Conservation (phyloP, 2,888 invertebrate genomes). For the Norana najaformis region DNA sequence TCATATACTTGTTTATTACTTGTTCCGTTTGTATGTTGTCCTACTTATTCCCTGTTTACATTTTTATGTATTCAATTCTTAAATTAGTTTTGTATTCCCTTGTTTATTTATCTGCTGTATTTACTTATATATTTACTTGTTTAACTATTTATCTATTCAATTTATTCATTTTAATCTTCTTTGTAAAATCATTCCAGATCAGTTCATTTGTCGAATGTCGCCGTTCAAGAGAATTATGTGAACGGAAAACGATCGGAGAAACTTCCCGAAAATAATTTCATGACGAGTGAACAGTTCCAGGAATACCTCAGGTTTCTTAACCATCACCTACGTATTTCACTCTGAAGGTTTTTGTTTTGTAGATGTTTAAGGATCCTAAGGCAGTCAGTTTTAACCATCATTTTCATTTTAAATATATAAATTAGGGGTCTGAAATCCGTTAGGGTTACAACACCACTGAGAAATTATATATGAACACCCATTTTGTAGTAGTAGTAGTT, state of each 20-base stretch:
- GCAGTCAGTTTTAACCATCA: no score
- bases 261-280: constrained; percentile 81
- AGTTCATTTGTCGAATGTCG: constrained; percentile 88
- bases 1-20: background rate
- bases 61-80: background rate
- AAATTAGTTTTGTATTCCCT: background rate
- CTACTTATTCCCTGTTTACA: background rate
- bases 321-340: background rate
- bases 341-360: background rate
- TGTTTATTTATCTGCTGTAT: no score
- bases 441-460: no score
- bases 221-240: constrained; percentile 82
- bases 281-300: constrained; percentile 76
- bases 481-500: no score
- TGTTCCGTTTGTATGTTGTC: background rate
- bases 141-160: background rate
- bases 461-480: no score
- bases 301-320: constrained; percentile 69
- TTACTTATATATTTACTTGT: no score
- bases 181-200: constrained; percentile 46
- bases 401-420: no score
- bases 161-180: background rate
- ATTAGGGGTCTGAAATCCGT: no score
- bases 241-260: constrained; percentile 64
- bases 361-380: no score